Percentiles rank a stretch among this genome's conserved stretches.
phyloP scores from a whole-genome alignment of 2,113 vertebrate genomes.

The Petrocephalus zakoni region DNA sequence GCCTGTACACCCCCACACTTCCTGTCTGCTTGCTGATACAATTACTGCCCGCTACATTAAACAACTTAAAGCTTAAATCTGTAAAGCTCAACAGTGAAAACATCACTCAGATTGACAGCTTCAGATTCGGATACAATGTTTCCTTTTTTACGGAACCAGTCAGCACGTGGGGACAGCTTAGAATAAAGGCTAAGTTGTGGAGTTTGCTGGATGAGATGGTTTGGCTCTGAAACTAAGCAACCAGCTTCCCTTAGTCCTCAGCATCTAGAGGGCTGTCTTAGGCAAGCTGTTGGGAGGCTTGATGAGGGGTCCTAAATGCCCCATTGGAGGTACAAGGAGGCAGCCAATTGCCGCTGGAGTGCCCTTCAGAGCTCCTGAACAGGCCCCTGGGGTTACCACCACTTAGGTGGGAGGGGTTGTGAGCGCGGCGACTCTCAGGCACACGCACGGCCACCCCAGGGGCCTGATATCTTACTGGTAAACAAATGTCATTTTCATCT shows the following conservation, averaged over 20 bases:
- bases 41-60: not conserved
- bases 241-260: not conserved
- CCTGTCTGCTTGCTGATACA: conserved; percentile 1
- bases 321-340: not conserved
- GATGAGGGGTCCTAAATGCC: not conserved
- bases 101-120: not conserved
- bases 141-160: not conserved
- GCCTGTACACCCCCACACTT: conserved; percentile 3
- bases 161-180: not conserved
- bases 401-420: not conserved
- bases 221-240: not conserved
- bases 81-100: not conserved
- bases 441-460: not conserved
- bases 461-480: not conserved
- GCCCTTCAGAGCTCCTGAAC: not conserved
- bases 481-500: not conserved
- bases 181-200: not conserved
- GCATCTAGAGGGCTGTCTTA: not conserved
- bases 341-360: not conserved
- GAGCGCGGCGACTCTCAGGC: not conserved
- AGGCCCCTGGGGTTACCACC: not conserved
- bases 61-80: not conserved
- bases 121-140: not conserved
- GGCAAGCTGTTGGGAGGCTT: not conserved
- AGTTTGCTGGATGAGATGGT: not conserved